Evolutionary conservation across 2,797 vertebrate species (phyloP), one percentile per base, ranked within the genome.

Genomic region (Vireo griseus): DNA sequence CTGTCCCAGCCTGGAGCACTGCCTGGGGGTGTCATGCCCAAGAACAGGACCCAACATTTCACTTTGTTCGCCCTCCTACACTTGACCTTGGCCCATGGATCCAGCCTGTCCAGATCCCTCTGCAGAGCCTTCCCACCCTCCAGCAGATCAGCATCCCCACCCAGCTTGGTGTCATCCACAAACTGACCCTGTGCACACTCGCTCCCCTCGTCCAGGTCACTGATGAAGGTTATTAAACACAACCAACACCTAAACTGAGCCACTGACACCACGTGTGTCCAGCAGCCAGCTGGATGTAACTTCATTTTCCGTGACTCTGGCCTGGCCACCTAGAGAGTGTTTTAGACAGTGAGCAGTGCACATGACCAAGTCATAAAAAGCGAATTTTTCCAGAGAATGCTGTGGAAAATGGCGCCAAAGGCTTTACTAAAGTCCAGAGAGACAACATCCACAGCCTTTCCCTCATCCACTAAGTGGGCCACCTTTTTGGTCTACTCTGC

Each of bases 21-120:
- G 15, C 8, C 5, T 10, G 7, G 29, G 2, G 7, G 4, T 31
- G 9, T 10, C 31, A 25, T 35, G 15, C n/a, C 14, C 3, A 16
- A 37, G 39, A 9, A 13, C 13, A 40, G 39, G 9, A 66, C 33
- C 18, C 3, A 2, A 7, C 40, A 42, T 16, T 42, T 35, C 26
- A 39, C 15, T 25, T 47, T 35, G 25, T 12, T 58, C 11, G 16
- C 6, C 12, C 18, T 83, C 45, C 9, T 17, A 4, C 5, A 9
- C 3, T 0, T 52, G 13, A 9, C 26, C 13, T 52, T 13, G 21
- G 13, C 3, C 33, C 31, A n/a, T 24, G 1, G 5, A 40, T 17
- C 26, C 52, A 72, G 26, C 9, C 21, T 35, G 29, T 15, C 21
- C 33, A 52, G 16, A 48, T 28, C 16, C 26, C 16, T 52, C 58